phyloP scores from a whole-genome alignment of 2,888 invertebrate species.

The Brassicogethes aeneus region DNA sequence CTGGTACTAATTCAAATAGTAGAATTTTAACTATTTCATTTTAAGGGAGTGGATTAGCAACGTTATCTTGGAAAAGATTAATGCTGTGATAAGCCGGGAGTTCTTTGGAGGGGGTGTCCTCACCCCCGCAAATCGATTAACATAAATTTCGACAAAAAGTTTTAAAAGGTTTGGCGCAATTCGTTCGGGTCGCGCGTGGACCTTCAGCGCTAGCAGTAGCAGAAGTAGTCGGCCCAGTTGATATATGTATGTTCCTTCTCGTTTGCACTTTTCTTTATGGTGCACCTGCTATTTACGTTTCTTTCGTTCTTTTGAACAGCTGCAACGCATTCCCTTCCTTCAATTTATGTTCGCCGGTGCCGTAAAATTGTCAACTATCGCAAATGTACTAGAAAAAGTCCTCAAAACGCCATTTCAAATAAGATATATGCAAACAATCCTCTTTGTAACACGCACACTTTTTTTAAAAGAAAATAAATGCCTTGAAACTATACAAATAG shows the following conservation, averaged over 20 bases:
- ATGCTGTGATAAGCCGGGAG: too few relatives aligned
- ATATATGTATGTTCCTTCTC: neutral
- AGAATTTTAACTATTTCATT: too few relatives aligned
- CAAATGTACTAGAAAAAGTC: conserved; percentile 7
- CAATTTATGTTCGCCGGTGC: neutral
- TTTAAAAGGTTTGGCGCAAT: neutral
- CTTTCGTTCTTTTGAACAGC: neutral
- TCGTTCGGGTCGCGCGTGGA: too few relatives aligned
- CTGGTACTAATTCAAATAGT: too few relatives aligned
- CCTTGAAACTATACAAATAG: too few relatives aligned
- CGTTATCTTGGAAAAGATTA: too few relatives aligned
- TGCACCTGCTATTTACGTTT: neutral
- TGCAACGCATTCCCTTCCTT: neutral
- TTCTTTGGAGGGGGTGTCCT: too few relatives aligned
- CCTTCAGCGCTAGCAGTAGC: neutral
- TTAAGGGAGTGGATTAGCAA: too few relatives aligned
- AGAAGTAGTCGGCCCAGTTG: neutral
- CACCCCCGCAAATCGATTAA: neutral
- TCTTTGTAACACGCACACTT: too few relatives aligned
- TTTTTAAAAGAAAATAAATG: too few relatives aligned
- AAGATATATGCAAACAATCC: too few relatives aligned
- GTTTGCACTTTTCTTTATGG: neutral
- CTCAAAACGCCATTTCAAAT: too few relatives aligned
- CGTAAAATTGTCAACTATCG: conserved; percentile 7
- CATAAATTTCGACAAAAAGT: neutral